phyloP scores from a whole-genome alignment of 2,113 vertebrate genomes.

The Psophia crepitans region DNA sequence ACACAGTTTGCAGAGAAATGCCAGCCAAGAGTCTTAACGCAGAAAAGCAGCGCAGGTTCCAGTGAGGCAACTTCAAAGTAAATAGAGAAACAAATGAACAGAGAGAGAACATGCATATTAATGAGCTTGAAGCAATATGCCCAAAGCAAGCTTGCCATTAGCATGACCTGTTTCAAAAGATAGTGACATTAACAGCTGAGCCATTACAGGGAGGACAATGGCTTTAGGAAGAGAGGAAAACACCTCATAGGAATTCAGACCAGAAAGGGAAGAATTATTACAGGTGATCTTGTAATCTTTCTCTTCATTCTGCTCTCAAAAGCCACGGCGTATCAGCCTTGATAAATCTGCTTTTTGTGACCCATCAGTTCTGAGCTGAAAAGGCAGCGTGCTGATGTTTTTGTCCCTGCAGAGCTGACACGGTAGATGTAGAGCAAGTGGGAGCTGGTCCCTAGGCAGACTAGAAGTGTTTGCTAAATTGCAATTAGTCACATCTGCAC shows the following conservation, averaged over 20 bases:
- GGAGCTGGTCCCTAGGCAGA: background rate
- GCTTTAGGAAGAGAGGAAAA: background rate
- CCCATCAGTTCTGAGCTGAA: background rate
- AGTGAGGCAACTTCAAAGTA: slow-evolving; percentile 50
- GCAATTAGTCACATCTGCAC: background rate
- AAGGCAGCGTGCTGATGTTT: background rate
- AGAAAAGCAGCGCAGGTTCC: slow-evolving; percentile 37
- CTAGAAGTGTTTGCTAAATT: background rate
- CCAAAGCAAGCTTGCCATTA: slow-evolving; percentile 46
- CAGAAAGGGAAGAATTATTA: slow-evolving; percentile 44
- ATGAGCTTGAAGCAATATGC: slow-evolving; percentile 22
- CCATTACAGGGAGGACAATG: background rate
- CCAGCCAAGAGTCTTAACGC: slow-evolving; percentile 31
- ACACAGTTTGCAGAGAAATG: background rate
- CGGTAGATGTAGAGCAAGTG: background rate
- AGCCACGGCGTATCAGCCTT: background rate
- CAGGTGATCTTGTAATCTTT: slow-evolving; percentile 16
- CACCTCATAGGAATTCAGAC: slow-evolving; percentile 36
- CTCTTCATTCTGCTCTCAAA: background rate
- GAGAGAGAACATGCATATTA: slow-evolving; percentile 37
- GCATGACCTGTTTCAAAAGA: slow-evolving; percentile 42
- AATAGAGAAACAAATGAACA: slow-evolving; percentile 34
- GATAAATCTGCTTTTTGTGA: background rate
- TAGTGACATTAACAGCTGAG: slow-evolving; percentile 36
- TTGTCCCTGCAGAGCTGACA: background rate